A percentile compares a stretch with the other conserved stretches of the same genome.
Evolutionary conservation across 2,888 invertebrate genomes (phyloP).

Genomic region (Drosophila limbata): DNA sequence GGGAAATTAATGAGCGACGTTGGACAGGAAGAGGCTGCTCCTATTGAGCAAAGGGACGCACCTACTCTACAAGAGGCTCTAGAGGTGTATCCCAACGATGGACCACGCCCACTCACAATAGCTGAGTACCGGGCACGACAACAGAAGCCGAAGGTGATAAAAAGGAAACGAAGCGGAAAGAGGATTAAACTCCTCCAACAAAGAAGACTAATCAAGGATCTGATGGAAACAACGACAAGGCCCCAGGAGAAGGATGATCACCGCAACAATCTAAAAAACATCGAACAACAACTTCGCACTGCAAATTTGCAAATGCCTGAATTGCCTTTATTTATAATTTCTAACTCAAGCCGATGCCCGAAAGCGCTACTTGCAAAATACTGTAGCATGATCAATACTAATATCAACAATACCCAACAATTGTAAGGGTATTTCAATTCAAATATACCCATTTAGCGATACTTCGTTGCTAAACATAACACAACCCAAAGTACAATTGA

Average conservation of each 20-base stretch:
- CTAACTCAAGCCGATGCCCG: neutral
- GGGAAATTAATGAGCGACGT: too few species aligned
- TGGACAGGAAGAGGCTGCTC: constrained; percentile 1
- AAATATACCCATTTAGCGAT: too few species aligned
- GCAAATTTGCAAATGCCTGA: neutral
- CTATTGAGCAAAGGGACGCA: constrained; percentile 3
- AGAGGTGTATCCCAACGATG: neutral
- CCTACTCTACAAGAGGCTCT: neutral
- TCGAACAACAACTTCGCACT: neutral
- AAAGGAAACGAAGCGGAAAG: neutral
- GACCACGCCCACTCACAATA: neutral
- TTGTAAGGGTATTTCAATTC: too few species aligned
- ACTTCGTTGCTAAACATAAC: too few species aligned
- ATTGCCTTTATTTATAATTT: neutral
- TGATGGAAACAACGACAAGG: neutral
- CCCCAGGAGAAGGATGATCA: neutral
- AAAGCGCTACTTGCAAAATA: neutral
- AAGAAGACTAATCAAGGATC: neutral
- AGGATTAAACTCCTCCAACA: neutral
- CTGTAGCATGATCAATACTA: too few species aligned
- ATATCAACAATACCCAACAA: too few species aligned
- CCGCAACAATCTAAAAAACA: neutral
- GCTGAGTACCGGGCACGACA: neutral
- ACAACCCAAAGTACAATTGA: too few species aligned
- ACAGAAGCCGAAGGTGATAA: neutral